Percentiles rank a stretch among this genome's conserved stretches.
These are phyloP conservation scores for Chrysocyon brachyurus DNA, from an alignment of 2,797 vertebrate species.

Conservation along the genomic window DNA sequence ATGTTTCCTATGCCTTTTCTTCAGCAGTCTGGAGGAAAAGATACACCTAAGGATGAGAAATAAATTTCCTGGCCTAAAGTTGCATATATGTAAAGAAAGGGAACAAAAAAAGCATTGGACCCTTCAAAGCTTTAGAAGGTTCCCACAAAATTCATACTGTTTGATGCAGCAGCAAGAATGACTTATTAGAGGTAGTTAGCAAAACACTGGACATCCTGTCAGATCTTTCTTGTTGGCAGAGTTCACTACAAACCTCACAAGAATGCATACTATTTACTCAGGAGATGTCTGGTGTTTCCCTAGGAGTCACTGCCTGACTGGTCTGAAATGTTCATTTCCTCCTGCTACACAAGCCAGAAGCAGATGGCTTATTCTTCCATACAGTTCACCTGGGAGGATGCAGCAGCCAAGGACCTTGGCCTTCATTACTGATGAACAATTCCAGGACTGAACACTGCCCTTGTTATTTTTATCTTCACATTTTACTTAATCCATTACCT, in stretches of 20 bases:
- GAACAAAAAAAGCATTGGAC: not conserved
- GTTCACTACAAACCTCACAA: not conserved
- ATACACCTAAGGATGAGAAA: not conserved
- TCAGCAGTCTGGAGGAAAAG: not conserved
- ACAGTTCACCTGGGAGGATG: not conserved
- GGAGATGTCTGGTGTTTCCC: not conserved
- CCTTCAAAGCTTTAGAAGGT: not conserved
- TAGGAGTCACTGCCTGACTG: not conserved
- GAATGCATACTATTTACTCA: not conserved
- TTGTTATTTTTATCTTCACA: not conserved
- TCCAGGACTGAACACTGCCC: not conserved
- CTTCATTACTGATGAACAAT: not conserved
- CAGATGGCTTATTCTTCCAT: not conserved
- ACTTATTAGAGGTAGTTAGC: not conserved
- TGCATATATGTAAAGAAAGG: not conserved
- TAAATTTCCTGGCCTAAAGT: not conserved
- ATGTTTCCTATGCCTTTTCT: not conserved
- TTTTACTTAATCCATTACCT: not conserved
- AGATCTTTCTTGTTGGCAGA: not conserved
- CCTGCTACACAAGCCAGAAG: not conserved
- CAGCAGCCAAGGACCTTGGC: not conserved
- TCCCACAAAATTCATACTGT: not conserved
- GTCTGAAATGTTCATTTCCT: not conserved
- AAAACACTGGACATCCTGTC: conserved; percentile 14
- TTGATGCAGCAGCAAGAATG: not conserved